phyloP scores from a whole-genome alignment of 2,797 vertebrate species.

The Catamblyrhynchus diadema region DNA sequence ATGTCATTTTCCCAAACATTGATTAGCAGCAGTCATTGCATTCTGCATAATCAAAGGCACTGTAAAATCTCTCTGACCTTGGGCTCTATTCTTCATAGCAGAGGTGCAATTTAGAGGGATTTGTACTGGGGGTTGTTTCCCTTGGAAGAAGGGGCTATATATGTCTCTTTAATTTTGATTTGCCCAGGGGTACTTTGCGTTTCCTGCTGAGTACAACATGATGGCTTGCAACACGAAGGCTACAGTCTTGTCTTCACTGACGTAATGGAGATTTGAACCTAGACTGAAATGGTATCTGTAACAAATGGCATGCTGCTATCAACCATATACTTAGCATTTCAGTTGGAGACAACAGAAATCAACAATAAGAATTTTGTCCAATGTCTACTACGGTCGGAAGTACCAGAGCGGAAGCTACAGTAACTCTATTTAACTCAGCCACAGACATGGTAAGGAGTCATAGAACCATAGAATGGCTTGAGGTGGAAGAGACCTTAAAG shows the following conservation, averaged over 20 bases:
- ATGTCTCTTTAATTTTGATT: not conserved
- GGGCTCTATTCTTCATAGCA: not conserved
- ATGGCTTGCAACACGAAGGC: not conserved
- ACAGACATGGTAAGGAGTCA: not conserved
- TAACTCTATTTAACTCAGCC: not conserved
- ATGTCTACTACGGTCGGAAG: not conserved
- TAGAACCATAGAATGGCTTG: not conserved
- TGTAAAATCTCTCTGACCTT: not conserved
- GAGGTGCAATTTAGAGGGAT: not conserved
- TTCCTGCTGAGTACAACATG: not conserved
- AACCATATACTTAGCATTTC: not conserved
- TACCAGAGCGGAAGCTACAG: not conserved
- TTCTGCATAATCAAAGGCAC: not conserved
- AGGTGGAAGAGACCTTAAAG: not conserved
- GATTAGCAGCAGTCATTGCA: not conserved
- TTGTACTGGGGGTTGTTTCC: not conserved
- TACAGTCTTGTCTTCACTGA: not conserved
- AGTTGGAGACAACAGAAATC: not conserved
- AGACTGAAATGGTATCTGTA: not conserved
- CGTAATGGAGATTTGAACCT: not conserved
- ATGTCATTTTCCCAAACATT: not conserved
- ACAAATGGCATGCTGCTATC: not conserved
- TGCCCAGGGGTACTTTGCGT: not conserved
- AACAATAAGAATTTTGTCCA: not conserved
- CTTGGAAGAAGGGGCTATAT: accelerated